phyloP scores from a whole-genome alignment of 2,888 invertebrate species.

The Rhodophaea formosa region DNA sequence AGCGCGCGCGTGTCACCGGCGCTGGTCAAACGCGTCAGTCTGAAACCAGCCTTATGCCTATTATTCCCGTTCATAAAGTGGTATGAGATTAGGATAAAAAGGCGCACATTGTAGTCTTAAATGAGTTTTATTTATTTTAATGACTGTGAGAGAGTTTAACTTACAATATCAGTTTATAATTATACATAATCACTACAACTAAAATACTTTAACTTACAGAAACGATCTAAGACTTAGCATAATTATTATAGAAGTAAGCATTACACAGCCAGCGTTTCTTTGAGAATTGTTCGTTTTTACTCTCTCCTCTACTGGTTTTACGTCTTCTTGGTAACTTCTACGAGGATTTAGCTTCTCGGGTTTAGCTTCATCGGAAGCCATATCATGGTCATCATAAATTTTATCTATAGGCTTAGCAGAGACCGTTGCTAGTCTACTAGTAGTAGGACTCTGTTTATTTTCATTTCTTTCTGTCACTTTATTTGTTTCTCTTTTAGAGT shows the following conservation, averaged over 20 bases:
- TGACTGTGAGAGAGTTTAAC: slow-evolving; percentile 67
- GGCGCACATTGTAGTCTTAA: slow-evolving; percentile 33
- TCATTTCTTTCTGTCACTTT: slow-evolving; percentile 33
- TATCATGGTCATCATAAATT: slow-evolving; percentile 48
- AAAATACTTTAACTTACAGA: slow-evolving; percentile 28
- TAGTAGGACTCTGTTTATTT: slow-evolving; percentile 43
- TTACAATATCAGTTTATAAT: slow-evolving; percentile 36
- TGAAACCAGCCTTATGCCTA: no score
- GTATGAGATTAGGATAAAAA: not conserved
- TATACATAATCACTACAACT: slow-evolving; percentile 25
- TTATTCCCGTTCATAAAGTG: no score
- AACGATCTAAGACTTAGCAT: slow-evolving; percentile 45
- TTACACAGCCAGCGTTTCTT: slow-evolving; percentile 37
- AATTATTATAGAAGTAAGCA: slow-evolving; percentile 37
- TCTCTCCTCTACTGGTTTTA: slow-evolving; percentile 29
- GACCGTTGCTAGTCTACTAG: slow-evolving; percentile 64
- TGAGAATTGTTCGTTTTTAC: slow-evolving; percentile 37
- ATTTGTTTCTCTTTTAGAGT: slow-evolving; percentile 22
- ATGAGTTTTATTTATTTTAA: slow-evolving; percentile 56
- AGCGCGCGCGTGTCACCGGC: no score
- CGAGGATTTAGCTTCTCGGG: slow-evolving; percentile 63
- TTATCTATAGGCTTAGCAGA: slow-evolving; percentile 62
- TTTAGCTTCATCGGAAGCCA: slow-evolving; percentile 70
- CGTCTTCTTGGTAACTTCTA: slow-evolving; percentile 52
- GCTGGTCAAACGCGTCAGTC: no score